A percentile compares a stretch with the other conserved stretches of the same genome.
Conservation (phyloP, 2,888 invertebrate genomes). For the Taphrorychus bicolor region DNA sequence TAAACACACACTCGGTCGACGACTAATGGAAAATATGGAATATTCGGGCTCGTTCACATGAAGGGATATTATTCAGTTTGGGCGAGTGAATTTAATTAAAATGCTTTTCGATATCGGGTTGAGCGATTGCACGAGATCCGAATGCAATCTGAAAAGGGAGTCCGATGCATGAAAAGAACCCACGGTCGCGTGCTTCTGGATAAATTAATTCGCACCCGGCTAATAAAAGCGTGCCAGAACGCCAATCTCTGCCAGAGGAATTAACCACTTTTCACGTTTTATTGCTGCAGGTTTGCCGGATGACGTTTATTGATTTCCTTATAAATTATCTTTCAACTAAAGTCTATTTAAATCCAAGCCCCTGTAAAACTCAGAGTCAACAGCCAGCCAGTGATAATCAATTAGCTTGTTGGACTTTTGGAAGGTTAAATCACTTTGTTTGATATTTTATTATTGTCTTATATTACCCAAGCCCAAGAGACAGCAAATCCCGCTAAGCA, state of each 20-base stretch:
- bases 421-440: too few relatives aligned
- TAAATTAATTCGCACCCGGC: conserved; percentile 22
- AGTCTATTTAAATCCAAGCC: too few relatives aligned
- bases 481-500: too few relatives aligned
- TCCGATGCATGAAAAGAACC: conserved; percentile 19
- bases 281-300: not conserved
- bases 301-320: not conserved
- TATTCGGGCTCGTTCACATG: conserved; percentile 20
- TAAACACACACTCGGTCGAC: conserved; percentile 1
- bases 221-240: conserved; percentile 4
- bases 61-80: conserved; percentile 18
- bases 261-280: conserved; percentile 5
- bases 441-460: too few relatives aligned
- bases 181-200: conserved; percentile 18
- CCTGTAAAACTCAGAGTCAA: too few relatives aligned
- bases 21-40: conserved; percentile 17
- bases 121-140: conserved; percentile 25
- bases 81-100: conserved; percentile 33
- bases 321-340: too few relatives aligned
- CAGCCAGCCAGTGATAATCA: too few relatives aligned
- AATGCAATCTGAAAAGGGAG: conserved; percentile 19
- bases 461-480: too few relatives aligned
- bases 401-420: too few relatives aligned
- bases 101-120: conserved; percentile 30
- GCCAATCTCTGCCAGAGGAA: not conserved